These are phyloP conservation scores for Glyphotaelius pellucidus DNA, from an alignment of 2,888 invertebrate genomes.

Conservation along the genomic window DNA sequence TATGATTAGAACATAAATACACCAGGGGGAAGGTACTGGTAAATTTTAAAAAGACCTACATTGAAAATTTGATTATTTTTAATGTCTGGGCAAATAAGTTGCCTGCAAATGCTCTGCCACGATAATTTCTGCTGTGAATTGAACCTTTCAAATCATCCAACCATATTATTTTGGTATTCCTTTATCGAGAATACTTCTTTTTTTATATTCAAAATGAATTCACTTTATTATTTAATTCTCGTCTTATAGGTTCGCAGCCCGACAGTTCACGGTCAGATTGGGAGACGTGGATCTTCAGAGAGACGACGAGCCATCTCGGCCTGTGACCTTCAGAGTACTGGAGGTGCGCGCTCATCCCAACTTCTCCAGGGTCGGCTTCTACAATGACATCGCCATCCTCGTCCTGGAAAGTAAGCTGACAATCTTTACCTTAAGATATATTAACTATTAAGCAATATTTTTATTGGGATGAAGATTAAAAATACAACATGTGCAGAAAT, in stretches of 20 bases:
- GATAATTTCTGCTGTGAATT: too few species aligned
- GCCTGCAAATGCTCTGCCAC: too few species aligned
- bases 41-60: too few species aligned
- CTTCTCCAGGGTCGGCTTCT: conserved; percentile 94
- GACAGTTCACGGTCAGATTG: conserved; percentile 92
- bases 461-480: background rate
- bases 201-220: background rate
- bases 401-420: conserved; percentile 78
- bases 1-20: too few species aligned
- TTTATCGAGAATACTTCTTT: background rate
- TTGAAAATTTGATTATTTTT: too few species aligned
- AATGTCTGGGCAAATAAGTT: too few species aligned
- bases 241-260: conserved; percentile 86
- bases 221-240: background rate
- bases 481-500: background rate
- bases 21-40: too few species aligned
- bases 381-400: conserved; percentile 95
- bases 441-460: background rate
- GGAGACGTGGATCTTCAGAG: conserved; percentile 92
- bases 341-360: conserved; percentile 89
- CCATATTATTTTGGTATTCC: too few species aligned
- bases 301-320: conserved; percentile 90
- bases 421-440: conserved; percentile 56
- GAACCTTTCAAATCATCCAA: too few species aligned
- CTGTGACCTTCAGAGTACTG: conserved; percentile 86